Base-by-base conservation (phyloP, 2,888 invertebrate species). In the Fissipunctia ypsillon region DNA sequence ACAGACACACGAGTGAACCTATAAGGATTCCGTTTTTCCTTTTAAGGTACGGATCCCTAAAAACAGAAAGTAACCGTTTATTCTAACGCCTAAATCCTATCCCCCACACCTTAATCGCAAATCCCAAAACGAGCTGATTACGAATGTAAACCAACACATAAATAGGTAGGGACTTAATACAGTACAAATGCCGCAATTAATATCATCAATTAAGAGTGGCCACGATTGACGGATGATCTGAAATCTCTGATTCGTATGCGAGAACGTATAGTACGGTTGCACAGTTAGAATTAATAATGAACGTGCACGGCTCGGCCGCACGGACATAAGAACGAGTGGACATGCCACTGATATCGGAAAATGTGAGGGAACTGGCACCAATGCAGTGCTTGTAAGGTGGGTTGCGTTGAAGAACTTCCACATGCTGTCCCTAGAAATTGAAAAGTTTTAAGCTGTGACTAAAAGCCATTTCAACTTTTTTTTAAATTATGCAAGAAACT, bases 171-270 rank as follows among this genome's bases (percentile, higher is more conserved):
- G n/a, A n/a, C n/a, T n/a, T n/a, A 60, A 69, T 54, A 66, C 28
- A 63, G 59, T 68, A 70, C 80, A 81, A 81, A 79, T 72, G 54
- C 74, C 80, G 73, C 87, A 90, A 93, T 92, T 91, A 91, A 91
- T 91, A 85, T 87, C 88, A 90, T 91, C 89, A 91, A 92, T 93
- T 93, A 92, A 91, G 91, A 89, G 78, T 76, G 81, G 77, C 84
- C 89, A 91, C 92, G 91, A 90, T 88, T 92, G 91, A 90, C 90
- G 88, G 85, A 83, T 85, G 86, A 81, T 85, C 80, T 84, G 84
- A 87, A 93, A 93, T 93, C 91, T 92, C 92, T 89, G 91, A 91
- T 93, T 92, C 90, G 90, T 91, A 94, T 93, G 92, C 93, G 88
- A 86, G 88, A 85, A 82, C 87, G 84, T 81, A n/a, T n/a, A n/a